Evolutionary conservation across 2,113 vertebrate species (phyloP), one percentile per base, ranked within the genome.

Genomic region (Etheostoma cragini): DNA sequence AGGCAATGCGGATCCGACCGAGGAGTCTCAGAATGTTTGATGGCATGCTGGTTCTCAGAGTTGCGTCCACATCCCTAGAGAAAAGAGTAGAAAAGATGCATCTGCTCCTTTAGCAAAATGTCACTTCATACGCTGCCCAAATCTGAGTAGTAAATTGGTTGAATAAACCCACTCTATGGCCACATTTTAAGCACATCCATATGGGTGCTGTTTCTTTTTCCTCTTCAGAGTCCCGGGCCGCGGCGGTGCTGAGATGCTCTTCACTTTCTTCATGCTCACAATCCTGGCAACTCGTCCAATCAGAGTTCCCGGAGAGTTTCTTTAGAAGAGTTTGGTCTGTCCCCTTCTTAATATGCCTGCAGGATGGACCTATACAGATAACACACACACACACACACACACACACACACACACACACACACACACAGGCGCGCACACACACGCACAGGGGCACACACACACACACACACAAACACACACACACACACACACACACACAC

Each of bases 171-270:
- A 99, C 98, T 94, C 95, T 96, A 72, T 99, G 96, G 67, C 97
- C 97, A 84, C 98, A 99, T 95, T 98, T 98, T 78, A 99, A 94
- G 93, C 98, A 99, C 79, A 98, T 92, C 98, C 98, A 99, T 86
- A 98, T 72, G 0, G 89, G 81, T 50, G 90, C 84, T 22, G 86
- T 76, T 84, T 95, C 96, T 13, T 67, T 22, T 50, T 95, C 95
- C 53, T 95, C 94, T 65, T 95, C 92, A 19, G 92, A 83, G 42
- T 95, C 92, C 69, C 76, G 72, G 46, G 91, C 60, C 50, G n/a
- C 10, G 17, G 26, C 13, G 3, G 22, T 33, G 92, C 88, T 76
- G 89, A 93, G 89, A 10, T 87, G 88, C 70, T 92, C 85, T 69
- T 95, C 95, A 22, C 76, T 80, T n/a, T 87, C 88, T 4, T 86